Conservation (phyloP, 2,113 vertebrate genomes). For the Montifringilla adamsi region DNA sequence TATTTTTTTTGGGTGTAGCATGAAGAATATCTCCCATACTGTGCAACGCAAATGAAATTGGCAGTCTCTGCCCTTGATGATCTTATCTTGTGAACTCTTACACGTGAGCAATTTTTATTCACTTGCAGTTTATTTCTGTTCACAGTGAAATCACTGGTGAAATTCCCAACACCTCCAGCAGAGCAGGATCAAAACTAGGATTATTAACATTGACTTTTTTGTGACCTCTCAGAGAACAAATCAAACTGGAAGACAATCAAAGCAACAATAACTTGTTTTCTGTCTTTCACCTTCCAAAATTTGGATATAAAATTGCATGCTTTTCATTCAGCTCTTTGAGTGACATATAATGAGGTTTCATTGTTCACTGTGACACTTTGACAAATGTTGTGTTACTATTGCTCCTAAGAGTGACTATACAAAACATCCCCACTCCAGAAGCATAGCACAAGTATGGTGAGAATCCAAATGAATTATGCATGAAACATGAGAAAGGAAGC, state of each 20-base stretch:
- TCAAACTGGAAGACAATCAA: background rate
- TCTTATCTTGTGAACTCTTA: background rate
- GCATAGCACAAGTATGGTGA: background rate
- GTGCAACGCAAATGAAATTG: background rate
- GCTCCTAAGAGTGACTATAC: background rate
- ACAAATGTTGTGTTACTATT: slow-evolving; percentile 41
- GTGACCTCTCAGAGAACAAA: background rate
- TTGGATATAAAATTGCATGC: slow-evolving; percentile 13
- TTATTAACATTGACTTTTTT: background rate
- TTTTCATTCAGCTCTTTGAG: slow-evolving; percentile 31
- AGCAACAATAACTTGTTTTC: slow-evolving; percentile 22
- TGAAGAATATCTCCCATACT: background rate
- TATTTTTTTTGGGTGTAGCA: background rate
- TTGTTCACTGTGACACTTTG: slow-evolving; percentile 40
- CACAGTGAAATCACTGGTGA: background rate
- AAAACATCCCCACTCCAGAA: background rate
- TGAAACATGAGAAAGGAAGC: slow-evolving; percentile 62
- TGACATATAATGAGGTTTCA: slow-evolving; percentile 34
- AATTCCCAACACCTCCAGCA: background rate
- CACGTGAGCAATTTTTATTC: background rate
- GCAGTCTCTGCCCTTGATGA: background rate
- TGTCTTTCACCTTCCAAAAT: background rate
- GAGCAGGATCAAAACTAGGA: background rate
- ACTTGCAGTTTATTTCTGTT: background rate
- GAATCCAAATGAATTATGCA: slow-evolving; percentile 72